A percentile compares a stretch with the other conserved stretches of the same genome.
These are phyloP conservation scores for Phocides pigmalion DNA, from an alignment of 1,140 invertebrate genomes.

Conservation along the genomic window DNA sequence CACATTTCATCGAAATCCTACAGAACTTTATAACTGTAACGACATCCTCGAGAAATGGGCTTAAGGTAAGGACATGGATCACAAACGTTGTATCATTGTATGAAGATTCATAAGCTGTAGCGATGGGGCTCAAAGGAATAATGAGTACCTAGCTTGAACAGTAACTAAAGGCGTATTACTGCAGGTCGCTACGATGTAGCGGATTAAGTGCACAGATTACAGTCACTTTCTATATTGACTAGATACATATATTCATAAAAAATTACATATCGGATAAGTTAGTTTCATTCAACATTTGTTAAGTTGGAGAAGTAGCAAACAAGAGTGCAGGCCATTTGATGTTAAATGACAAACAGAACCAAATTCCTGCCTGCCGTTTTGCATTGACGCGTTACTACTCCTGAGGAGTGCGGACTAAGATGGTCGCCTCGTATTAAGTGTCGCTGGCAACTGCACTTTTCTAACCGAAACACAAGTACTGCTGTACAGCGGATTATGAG, in stretches of 20 bases:
- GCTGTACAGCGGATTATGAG: too few species aligned
- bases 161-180: constrained; percentile 8
- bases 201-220: not conserved
- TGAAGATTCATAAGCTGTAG: constrained; percentile 11
- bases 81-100: constrained; percentile 17
- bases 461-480: too few species aligned
- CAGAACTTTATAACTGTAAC: constrained; percentile 5
- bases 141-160: constrained; percentile 16
- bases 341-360: too few species aligned
- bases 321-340: too few species aligned
- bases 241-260: not conserved
- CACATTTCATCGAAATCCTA: not conserved
- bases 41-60: constrained; percentile 4
- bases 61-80: constrained; percentile 12
- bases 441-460: too few species aligned
- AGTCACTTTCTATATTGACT: not conserved
- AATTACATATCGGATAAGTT: too few species aligned
- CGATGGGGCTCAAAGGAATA: constrained; percentile 25
- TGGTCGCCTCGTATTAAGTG: too few species aligned
- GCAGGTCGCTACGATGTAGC: not conserved
- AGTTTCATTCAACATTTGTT: too few species aligned
- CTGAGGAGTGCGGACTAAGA: too few species aligned
- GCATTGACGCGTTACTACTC: too few species aligned
- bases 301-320: too few species aligned
- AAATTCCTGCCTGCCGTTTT: too few species aligned